A percentile compares a stretch with the other conserved stretches of the same genome.
Conservation (phyloP, 1,140 invertebrate genomes). For the Tetragnatha versicolor region DNA sequence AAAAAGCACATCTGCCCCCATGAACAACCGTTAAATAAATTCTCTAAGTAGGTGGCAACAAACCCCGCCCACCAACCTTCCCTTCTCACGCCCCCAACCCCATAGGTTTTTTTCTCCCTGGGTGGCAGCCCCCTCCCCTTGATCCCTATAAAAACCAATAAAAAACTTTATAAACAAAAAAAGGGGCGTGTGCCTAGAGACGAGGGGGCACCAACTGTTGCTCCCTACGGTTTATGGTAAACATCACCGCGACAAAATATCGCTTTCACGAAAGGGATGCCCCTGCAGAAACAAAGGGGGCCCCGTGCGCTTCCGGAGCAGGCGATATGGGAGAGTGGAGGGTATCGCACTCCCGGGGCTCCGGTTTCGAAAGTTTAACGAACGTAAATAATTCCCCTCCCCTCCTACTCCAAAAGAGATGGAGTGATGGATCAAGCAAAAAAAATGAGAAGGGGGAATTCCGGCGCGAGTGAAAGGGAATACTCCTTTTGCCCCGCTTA, state of each 20-base stretch:
- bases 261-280: constrained; percentile 28
- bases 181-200: constrained; percentile 35
- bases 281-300: constrained; percentile 34
- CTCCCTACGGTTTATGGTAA: constrained; percentile 39
- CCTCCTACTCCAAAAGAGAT: neutral
- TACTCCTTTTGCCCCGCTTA: too few relatives aligned
- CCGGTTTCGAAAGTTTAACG: neutral
- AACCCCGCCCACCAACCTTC: neutral
- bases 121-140: constrained; percentile 6
- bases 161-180: constrained; percentile 17
- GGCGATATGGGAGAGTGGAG: constrained; percentile 2
- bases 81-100: constrained; percentile 41
- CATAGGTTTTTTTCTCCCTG: constrained; percentile 38
- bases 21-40: too few relatives aligned
- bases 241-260: constrained; percentile 52
- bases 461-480: too few relatives aligned
- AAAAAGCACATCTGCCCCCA: too few relatives aligned
- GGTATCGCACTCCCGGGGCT: neutral
- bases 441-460: too few relatives aligned
- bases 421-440: too few relatives aligned
- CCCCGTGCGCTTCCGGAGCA: constrained; percentile 15
- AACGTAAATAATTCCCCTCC: constrained; percentile 20
- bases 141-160: constrained; percentile 7
- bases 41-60: too few relatives aligned
- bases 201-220: constrained; percentile 35